Percentiles rank a stretch among this genome's conserved stretches.
These are phyloP conservation scores for Poliocrania exsul DNA, from an alignment of 2,797 vertebrate species.

Conservation along the genomic window DNA sequence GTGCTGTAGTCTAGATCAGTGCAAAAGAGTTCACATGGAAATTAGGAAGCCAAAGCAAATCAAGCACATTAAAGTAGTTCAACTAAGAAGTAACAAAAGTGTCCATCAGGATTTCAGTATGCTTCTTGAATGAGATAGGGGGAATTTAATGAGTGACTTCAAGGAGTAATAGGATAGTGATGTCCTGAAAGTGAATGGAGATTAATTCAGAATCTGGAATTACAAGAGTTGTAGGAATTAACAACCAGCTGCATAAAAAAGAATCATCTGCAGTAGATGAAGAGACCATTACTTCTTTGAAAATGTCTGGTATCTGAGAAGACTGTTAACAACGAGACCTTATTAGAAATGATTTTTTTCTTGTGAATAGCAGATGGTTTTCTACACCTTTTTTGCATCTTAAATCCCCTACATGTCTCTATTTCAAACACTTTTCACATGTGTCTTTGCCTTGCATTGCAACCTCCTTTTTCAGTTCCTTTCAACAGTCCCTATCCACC, in stretches of 20 bases:
- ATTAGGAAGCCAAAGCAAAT: not conserved
- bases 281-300: slow-evolving; percentile 30
- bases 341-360: not conserved
- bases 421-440: rapidly evolving
- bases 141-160: slow-evolving; percentile 38
- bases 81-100: not conserved
- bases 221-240: slow-evolving; percentile 42
- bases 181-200: not conserved
- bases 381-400: not conserved
- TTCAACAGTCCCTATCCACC: not conserved
- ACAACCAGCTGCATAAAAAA: slow-evolving; percentile 25
- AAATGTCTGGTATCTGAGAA: not conserved
- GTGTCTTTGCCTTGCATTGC: not conserved
- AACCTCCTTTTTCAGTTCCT: not conserved
- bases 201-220: slow-evolving; percentile 51
- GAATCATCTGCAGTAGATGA: slow-evolving; percentile 11
- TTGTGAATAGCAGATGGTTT: not conserved
- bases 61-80: not conserved
- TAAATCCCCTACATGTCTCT: not conserved
- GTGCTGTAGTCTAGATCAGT: not conserved
- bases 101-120: not conserved
- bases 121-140: not conserved
- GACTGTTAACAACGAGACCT: not conserved
- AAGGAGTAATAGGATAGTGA: not conserved
- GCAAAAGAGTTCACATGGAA: not conserved